Conservation (phyloP, 2,113 vertebrate genomes). For the Acanthisitta chloris region DNA sequence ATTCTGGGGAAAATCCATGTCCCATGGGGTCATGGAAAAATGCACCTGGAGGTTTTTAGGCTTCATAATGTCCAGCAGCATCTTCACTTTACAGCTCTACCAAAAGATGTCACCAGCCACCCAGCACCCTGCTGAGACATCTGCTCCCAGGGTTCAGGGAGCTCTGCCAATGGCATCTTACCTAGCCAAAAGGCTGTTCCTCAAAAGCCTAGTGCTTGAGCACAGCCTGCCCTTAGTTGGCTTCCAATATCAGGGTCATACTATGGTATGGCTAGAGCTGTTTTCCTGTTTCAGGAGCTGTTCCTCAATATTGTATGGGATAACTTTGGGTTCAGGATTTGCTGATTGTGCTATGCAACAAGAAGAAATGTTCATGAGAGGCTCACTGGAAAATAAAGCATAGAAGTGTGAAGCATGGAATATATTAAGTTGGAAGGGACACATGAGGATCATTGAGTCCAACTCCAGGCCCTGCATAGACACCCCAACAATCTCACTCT, state of each 20-base stretch:
- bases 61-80: rapidly evolving
- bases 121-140: background rate
- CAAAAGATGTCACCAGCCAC: background rate
- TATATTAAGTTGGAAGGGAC: background rate
- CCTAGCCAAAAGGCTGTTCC: background rate
- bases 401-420: too few relatives aligned
- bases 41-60: background rate
- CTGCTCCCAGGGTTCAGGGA: background rate
- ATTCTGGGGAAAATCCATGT: background rate
- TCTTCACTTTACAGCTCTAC: background rate
- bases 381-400: background rate
- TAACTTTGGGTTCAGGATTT: background rate
- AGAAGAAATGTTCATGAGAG: background rate
- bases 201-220: background rate
- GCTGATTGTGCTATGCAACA: background rate
- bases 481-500: background rate
- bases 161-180: background rate
- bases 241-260: background rate
- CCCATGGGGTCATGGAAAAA: background rate
- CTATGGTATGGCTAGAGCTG: background rate
- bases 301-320: background rate
- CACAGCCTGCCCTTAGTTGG: background rate
- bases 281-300: background rate
- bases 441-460: rapidly evolving
- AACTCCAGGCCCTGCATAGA: background rate